These are phyloP conservation scores for Tenthredo mesomela DNA, from an alignment of 2,888 invertebrate species.

Conservation along the genomic window DNA sequence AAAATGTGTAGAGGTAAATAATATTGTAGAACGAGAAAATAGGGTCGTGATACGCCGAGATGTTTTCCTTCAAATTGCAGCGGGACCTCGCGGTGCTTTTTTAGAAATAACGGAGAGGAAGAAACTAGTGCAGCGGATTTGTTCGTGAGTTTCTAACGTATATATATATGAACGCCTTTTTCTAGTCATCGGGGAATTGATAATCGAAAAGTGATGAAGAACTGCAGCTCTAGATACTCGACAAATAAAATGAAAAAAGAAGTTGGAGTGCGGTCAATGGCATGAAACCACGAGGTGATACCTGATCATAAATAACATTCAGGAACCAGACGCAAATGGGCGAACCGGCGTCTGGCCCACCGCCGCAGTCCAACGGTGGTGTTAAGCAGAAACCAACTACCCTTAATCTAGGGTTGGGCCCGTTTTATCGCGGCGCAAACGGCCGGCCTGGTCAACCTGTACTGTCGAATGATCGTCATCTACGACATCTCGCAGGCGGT, in stretches of 20 bases:
- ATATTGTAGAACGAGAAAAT: background rate
- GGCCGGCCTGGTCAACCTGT: constrained; percentile 67
- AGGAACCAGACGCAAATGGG: constrained; percentile 71
- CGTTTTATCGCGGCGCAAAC: constrained; percentile 77
- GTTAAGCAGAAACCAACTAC: constrained; percentile 75
- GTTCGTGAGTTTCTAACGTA: background rate
- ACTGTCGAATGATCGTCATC: constrained; percentile 74
- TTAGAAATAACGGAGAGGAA: background rate
- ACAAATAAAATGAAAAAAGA: background rate
- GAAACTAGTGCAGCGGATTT: constrained; percentile 1
- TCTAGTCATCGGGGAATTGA: background rate
- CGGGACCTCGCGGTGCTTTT: constrained; percentile 37
- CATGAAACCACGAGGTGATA: constrained; percentile 18
- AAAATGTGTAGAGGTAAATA: background rate
- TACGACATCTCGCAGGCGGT: constrained; percentile 71
- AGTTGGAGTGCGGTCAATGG: background rate
- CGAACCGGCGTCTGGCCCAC: constrained; percentile 73
- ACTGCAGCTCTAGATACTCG: background rate
- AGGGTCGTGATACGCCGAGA: constrained; percentile 12
- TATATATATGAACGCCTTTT: background rate
- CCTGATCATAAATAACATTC: constrained; percentile 8
- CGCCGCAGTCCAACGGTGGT: constrained; percentile 76
- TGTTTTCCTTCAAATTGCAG: background rate
- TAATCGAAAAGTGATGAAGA: background rate
- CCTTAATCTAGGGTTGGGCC: constrained; percentile 73